Conservation (phyloP, 2,888 invertebrate species). For the Nymphalis urticae region DNA sequence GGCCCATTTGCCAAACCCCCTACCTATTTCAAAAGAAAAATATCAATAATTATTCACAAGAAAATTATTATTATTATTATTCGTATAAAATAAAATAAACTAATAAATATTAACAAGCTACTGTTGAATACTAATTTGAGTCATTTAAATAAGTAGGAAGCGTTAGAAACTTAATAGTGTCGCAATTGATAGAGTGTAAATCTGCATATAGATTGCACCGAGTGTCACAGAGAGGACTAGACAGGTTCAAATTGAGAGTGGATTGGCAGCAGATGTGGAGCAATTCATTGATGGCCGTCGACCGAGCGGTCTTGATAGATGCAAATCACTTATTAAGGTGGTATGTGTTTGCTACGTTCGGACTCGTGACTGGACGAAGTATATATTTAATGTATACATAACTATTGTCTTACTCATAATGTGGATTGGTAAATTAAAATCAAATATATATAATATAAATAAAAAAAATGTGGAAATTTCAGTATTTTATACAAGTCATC, state of each 20-base stretch:
- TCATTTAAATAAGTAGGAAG: conserved; percentile 26
- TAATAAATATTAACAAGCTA: no score
- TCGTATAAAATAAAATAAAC: no score
- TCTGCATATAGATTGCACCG: conserved; percentile 42
- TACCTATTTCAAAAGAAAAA: no score
- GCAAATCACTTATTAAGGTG: conserved; percentile 39
- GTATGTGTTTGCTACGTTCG: conserved; percentile 2
- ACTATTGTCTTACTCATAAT: neutral
- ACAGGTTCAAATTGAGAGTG: conserved; percentile 13
- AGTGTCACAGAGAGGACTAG: conserved; percentile 29
- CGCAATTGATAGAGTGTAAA: conserved; percentile 31
- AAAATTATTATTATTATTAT: no score
- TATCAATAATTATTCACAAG: no score
- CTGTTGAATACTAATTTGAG: conserved; percentile 5
- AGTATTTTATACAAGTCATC: no score
- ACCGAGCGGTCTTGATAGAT: conserved; percentile 24
- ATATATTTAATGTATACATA: neutral
- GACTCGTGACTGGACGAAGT: conserved; percentile 10
- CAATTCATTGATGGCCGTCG: conserved; percentile 20
- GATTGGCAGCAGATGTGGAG: conserved; percentile 32
- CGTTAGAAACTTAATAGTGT: conserved; percentile 27
- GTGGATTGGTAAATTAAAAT: no score
- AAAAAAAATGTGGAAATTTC: no score
- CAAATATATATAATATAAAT: no score
- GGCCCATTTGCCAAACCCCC: no score